A percentile compares a stretch with the other conserved stretches of the same genome.
phyloP scores from a whole-genome alignment of 2,797 vertebrate genomes.

The Chromobotia macracanthus region DNA sequence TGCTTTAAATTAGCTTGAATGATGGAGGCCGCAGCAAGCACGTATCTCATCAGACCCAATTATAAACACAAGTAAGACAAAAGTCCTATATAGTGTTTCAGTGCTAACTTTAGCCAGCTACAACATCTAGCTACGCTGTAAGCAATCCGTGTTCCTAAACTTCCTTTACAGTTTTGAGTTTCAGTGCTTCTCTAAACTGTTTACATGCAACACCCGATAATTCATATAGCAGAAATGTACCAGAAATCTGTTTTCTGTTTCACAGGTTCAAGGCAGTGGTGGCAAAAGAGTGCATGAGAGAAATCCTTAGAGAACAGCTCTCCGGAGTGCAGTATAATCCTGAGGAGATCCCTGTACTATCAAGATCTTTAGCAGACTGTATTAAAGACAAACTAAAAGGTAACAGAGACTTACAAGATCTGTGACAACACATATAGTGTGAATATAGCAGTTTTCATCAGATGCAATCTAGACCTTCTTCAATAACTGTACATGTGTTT shows the following conservation, averaged over 20 bases:
- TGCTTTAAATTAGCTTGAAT: neutral
- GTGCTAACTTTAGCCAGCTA: conserved; percentile 6
- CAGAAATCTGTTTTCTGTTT: no score
- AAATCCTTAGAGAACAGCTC: conserved; percentile 84
- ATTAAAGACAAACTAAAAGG: conserved; percentile 90
- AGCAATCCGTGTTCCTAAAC: neutral
- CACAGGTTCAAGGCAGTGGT: conserved; percentile 84
- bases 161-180: no score
- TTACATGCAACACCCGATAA: no score
- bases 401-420: no score
- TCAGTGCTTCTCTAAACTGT: neutral
- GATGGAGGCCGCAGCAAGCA: conserved; percentile 63
- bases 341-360: conserved; percentile 79
- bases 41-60: conserved; percentile 83
- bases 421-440: neutral
- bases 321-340: conserved; percentile 78
- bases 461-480: neutral
- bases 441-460: neutral
- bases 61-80: conserved; percentile 83
- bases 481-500: neutral
- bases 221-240: no score
- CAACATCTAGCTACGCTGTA: neutral
- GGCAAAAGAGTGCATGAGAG: conserved; percentile 85
- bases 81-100: neutral
- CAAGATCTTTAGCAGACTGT: conserved; percentile 80